These are phyloP conservation scores for Armadillidium nasatum DNA, from an alignment of 1,140 invertebrate genomes.

Conservation along the genomic window DNA sequence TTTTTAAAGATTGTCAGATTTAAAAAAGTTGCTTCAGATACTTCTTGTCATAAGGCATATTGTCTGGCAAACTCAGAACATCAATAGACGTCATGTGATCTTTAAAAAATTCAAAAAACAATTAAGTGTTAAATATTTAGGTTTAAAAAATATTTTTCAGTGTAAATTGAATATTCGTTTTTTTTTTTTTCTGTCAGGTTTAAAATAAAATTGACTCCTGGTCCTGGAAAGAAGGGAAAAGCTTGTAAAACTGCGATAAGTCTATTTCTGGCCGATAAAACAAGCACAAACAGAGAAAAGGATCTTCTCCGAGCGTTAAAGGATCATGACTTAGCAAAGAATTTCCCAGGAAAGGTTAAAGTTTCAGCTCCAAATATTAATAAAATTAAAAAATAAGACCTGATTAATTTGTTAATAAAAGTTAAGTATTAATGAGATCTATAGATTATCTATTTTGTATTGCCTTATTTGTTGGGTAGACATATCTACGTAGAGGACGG, in stretches of 20 bases:
- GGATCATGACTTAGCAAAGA: conserved; percentile 85
- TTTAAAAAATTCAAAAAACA: too few species aligned
- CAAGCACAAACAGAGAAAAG: conserved; percentile 71
- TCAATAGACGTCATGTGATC: too few species aligned
- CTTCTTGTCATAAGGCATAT: too few species aligned
- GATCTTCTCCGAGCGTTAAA: conserved; percentile 89
- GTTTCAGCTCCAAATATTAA: conserved; percentile 55
- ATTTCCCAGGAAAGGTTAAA: conserved; percentile 98
- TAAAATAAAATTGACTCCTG: conserved; percentile 91
- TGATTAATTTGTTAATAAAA: background rate
- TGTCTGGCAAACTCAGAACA: too few species aligned
- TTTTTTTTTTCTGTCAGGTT: conserved; percentile 53
- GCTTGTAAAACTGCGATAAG: conserved; percentile 85
- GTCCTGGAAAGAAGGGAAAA: conserved; percentile 91
- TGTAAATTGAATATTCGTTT: too few species aligned
- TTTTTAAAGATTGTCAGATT: background rate
- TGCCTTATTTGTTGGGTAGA: too few species aligned
- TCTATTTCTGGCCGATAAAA: conserved; percentile 82
- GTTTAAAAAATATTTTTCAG: too few species aligned
- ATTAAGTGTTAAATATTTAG: too few species aligned
- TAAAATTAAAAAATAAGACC: conserved; percentile 44
- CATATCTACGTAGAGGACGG: too few species aligned
- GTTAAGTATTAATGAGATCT: too few species aligned
- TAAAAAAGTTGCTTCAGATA: background rate
- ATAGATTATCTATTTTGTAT: too few species aligned